Evolutionary conservation across 1,140 invertebrate genomes (phyloP), one percentile per base, ranked within the genome.

Genomic region (Achatina immaculata): DNA sequence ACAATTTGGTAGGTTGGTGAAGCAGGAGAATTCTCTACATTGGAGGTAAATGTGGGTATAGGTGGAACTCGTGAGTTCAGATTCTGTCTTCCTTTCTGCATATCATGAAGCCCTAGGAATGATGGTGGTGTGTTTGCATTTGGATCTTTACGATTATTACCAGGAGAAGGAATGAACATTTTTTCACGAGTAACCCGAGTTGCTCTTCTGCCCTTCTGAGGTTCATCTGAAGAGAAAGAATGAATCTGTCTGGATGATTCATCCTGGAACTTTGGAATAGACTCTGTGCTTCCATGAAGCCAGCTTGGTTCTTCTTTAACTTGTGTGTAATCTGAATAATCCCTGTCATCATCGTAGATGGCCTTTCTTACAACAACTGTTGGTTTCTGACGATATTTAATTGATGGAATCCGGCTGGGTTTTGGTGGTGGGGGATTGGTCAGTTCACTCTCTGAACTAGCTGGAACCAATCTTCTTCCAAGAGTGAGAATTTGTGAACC

Each of bases 401-500:
- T 82, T 0, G 91, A 93, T 24, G 94, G 94, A 74, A 94, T 89
- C 80, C 94, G 89, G 42, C 94, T 94, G 7, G 94, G 95, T 91
- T 95, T 95, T 0, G 95, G 95, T 16, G 95, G 95, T 14, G 95
- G 94, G 24, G 88, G 80, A 81, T 86, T 88, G 65, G 78, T 79
- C 19, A 90, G 81, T 75, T 88, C 82, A 81, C 87, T 86, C 45
- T 90, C 90, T n/a, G 89, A 90, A 14, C 82, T 82, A 21, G 88
- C 82, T 1, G 83, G 81, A 0, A 75, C 38, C 24, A 85, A 74
- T 24, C 43, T 51, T 66, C 74, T 82, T n/a, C 68, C 72, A 62
- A 78, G 55, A 74, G 80, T 82, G 58, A 72, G 9, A 66, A 81
- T 40, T 51, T 73, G 34, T 4, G 51, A 38, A 51, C 43, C 48